These are phyloP conservation scores for Charadrius vociferus DNA, from an alignment of 2,113 vertebrate species.

Conservation along the genomic window DNA sequence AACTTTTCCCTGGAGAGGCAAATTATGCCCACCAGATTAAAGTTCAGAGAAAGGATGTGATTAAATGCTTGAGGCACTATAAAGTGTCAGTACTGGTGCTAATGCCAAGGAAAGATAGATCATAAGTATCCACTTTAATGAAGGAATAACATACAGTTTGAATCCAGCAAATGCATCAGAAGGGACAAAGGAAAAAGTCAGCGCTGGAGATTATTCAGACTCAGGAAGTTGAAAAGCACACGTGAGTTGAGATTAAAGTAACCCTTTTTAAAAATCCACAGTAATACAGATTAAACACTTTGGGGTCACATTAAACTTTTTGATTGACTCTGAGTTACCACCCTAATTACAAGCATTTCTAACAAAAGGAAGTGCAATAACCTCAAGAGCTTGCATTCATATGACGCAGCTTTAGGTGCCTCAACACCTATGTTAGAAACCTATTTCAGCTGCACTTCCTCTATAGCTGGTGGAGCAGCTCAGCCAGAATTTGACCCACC, in stretches of 20 bases:
- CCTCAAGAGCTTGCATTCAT: not conserved
- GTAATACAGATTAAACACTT: not conserved
- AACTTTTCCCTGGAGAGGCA: conserved; percentile 25
- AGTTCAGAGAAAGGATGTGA: conserved; percentile 40
- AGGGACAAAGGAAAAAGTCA: not conserved
- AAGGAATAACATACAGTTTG: not conserved
- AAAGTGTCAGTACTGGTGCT: not conserved
- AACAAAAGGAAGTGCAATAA: not conserved
- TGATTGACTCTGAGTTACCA: not conserved
- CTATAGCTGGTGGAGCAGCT: not conserved
- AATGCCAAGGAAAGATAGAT: conserved; percentile 4
- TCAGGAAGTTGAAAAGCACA: not conserved
- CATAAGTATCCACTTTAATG: not conserved
- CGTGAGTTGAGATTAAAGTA: not conserved
- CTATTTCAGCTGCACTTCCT: not conserved
- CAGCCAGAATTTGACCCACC: not conserved
- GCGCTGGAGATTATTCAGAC: not conserved
- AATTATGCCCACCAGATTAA: conserved; percentile 48
- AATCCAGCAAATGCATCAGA: not conserved
- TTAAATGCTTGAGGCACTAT: conserved; percentile 21
- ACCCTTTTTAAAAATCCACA: not conserved
- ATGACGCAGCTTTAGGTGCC: not conserved
- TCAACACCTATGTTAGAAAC: not conserved
- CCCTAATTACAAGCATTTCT: not conserved
- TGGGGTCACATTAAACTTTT: not conserved